Evolutionary conservation across 2,113 vertebrate species (phyloP).

Genomic region (Aviceda subcristata): DNA sequence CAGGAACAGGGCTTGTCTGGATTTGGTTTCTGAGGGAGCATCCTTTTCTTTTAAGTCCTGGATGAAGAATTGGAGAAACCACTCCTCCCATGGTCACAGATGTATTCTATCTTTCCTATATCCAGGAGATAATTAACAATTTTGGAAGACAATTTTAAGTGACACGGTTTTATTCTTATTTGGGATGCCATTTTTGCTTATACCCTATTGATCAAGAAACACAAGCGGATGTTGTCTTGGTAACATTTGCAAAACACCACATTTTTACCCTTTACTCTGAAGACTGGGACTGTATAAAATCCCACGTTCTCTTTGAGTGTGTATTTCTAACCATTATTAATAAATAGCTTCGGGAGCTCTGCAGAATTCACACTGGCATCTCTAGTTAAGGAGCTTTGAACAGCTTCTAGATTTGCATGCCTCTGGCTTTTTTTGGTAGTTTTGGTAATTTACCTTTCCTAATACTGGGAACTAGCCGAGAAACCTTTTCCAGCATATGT

Average conservation of each 20-base stretch:
- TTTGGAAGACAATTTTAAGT: neutral
- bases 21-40: neutral
- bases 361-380: neutral
- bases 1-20: neutral
- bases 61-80: neutral
- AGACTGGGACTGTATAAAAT: neutral
- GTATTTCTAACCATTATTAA: neutral
- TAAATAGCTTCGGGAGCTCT: neutral
- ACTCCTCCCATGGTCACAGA: rapidly evolving
- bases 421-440: neutral
- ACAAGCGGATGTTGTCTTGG: neutral
- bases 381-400: neutral
- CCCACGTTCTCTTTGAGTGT: neutral
- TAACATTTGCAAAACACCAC: neutral
- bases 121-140: neutral
- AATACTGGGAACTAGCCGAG: neutral
- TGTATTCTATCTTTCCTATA: neutral
- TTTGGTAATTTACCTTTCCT: neutral
- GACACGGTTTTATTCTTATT: neutral
- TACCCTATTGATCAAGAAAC: neutral
- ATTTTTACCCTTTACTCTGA: neutral
- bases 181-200: neutral
- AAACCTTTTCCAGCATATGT: neutral
- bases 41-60: neutral
- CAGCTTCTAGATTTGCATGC: rapidly evolving